Base-by-base conservation (phyloP, 2,113 vertebrate species). In the Charadrius vociferus region DNA sequence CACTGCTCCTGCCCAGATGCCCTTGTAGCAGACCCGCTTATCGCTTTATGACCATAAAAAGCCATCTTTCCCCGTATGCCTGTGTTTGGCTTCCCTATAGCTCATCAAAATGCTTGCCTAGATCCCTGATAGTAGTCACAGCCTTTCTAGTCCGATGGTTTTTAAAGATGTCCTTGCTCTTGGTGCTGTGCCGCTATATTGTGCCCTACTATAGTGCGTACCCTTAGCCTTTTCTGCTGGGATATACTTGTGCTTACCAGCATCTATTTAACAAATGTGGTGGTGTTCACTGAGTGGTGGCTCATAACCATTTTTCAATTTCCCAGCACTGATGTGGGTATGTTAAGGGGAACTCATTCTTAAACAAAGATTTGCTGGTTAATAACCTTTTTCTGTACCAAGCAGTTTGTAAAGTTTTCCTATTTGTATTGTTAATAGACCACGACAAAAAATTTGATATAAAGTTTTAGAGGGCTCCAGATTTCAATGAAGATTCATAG, bases 191-290 rank as follows among this genome's bases (percentile, higher is more conserved):
- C 41, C 56, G 71, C 41, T 72, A 11, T 24, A 50, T 37, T 19
- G 18, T 10, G 19, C 37, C 34, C n/a, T 26, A 22, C 14, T 13
- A n/a, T 18, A 63, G 39, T 26, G 50, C 30, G 9, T 4, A 4
- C 24, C 43, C n/a, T 4, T 0, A 16, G 39, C 9, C 3, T 63
- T 45, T 90, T 56, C 49, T 5, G 12, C 18, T 0, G 8, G 22
- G 49, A 47, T 27, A 23, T 9, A 9, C 21, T 39, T 61, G n/a
- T n/a, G n/a, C 12, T 39, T 36, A 52, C 52, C 61, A 47, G n/a
- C 49, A 47, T 8, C 39, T 58, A 0, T 41, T 87, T 79, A 84
- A 47, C 26, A 43, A 75, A 70, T 62, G 8, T 26, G 7, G 3
- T 59, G 29, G 19, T 77, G 34, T 14, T 78, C 37, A 23, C 63